Conservation (phyloP, 2,888 invertebrate species). For the Linyphia triangularis region DNA sequence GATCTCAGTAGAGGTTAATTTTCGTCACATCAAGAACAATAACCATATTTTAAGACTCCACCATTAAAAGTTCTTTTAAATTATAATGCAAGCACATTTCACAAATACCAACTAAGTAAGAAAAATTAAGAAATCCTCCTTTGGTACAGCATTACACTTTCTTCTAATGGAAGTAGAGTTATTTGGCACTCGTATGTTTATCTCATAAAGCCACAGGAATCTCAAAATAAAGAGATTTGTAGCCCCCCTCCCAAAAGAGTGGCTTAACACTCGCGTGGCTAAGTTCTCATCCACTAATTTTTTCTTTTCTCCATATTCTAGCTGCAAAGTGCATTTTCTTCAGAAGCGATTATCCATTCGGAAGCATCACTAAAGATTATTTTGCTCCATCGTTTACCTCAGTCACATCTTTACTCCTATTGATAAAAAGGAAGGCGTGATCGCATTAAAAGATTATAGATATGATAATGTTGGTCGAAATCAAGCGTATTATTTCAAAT, state of each 20-base stretch:
- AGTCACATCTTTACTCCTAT: slow-evolving; percentile 24
- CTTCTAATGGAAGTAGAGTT: background rate
- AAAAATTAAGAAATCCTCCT: too few relatives aligned
- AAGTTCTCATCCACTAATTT: slow-evolving; percentile 54
- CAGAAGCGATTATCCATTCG: slow-evolving; percentile 58
- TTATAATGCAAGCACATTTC: too few relatives aligned
- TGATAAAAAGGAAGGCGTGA: slow-evolving; percentile 54
- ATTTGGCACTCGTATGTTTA: background rate
- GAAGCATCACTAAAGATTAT: slow-evolving; percentile 46
- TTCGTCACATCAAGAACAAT: too few relatives aligned
- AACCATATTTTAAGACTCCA: too few relatives aligned
- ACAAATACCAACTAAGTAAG: too few relatives aligned
- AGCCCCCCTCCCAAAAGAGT: slow-evolving; percentile 5
- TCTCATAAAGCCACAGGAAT: slow-evolving; percentile 18
- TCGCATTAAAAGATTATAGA: slow-evolving; percentile 74
- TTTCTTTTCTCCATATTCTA: background rate
- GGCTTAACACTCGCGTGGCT: background rate
- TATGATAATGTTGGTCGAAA: slow-evolving; percentile 68
- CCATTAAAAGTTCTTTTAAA: too few relatives aligned
- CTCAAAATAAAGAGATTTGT: slow-evolving; percentile 51
- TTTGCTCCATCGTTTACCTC: slow-evolving; percentile 56
- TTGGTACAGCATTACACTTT: too few relatives aligned
- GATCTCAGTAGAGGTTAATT: too few relatives aligned
- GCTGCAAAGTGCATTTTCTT: slow-evolving; percentile 24
- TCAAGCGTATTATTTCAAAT: slow-evolving; percentile 73